Conservation (phyloP, 2,113 vertebrate species). For the Sclerurus mexicanus region DNA sequence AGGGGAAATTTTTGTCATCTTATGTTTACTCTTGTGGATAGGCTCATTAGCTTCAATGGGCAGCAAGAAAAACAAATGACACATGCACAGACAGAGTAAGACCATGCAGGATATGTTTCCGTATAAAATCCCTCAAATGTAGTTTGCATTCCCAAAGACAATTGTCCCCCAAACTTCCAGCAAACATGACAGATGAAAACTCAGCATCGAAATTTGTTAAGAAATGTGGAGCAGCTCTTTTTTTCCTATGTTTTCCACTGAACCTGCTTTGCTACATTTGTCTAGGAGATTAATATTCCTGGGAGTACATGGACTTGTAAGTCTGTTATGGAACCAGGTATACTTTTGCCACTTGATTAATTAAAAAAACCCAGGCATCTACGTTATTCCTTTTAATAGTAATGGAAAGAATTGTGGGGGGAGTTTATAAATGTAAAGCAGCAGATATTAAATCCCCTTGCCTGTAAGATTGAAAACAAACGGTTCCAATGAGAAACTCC, state of each 20-base stretch:
- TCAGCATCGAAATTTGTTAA: not conserved
- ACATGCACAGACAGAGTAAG: not conserved
- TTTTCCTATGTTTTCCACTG: not conserved
- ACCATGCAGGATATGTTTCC: not conserved
- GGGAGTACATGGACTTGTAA: not conserved
- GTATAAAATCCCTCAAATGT: not conserved
- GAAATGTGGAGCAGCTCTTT: not conserved
- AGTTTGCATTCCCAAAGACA: not conserved
- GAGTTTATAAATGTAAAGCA: not conserved
- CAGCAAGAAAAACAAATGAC: not conserved
- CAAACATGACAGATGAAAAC: not conserved
- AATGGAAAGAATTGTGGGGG: not conserved
- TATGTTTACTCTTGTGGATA: constrained; percentile 33
- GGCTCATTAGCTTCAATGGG: not conserved
- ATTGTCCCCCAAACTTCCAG: not conserved
- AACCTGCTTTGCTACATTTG: not conserved
- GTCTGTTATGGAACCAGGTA: not conserved
- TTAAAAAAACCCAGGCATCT: not conserved
- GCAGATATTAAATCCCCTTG: not conserved
- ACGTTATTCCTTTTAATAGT: not conserved
- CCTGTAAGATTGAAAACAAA: not conserved
- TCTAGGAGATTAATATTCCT: not conserved
- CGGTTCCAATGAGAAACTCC: not conserved
- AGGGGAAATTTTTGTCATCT: constrained; percentile 18
- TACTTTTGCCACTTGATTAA: not conserved